Conservation (phyloP, 2,888 invertebrate genomes). For the Megaustenia siamemsis region DNA sequence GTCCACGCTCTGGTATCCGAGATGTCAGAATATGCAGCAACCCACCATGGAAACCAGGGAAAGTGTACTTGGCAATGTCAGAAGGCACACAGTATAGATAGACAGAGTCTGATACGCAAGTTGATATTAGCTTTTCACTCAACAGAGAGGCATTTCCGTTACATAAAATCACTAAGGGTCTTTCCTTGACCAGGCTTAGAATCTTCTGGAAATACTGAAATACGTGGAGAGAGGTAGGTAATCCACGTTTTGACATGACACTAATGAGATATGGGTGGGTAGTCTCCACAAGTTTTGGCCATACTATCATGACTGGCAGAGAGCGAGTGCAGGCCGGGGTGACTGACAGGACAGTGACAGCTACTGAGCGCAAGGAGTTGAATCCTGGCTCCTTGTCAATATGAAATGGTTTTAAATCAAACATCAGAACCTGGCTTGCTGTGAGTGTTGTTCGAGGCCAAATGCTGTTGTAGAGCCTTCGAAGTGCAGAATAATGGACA, state of each 20-base stretch:
- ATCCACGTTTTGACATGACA: slow-evolving; percentile 7
- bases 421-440: slow-evolving; percentile 4
- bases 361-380: neutral
- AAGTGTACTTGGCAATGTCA: slow-evolving; percentile 33
- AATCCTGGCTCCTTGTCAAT: neutral
- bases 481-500: slow-evolving; percentile 12
- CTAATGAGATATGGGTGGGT: slow-evolving; percentile 24
- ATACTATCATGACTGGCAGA: slow-evolving; percentile 14
- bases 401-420: slow-evolving; percentile 21
- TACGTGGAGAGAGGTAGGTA: slow-evolving; percentile 19
- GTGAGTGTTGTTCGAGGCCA: neutral
- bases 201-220: slow-evolving; percentile 31
- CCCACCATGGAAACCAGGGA: slow-evolving; percentile 46
- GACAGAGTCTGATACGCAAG: neutral
- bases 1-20: neutral
- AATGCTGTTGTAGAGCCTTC: slow-evolving; percentile 24
- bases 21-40: slow-evolving; percentile 14
- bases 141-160: neutral
- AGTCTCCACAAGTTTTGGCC: neutral
- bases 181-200: neutral
- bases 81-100: slow-evolving; percentile 31
- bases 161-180: slow-evolving; percentile 40
- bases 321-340: neutral
- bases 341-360: slow-evolving; percentile 7
- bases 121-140: slow-evolving; percentile 34